Conservation (phyloP, 2,113 vertebrate genomes). For the Motacilla alba region DNA sequence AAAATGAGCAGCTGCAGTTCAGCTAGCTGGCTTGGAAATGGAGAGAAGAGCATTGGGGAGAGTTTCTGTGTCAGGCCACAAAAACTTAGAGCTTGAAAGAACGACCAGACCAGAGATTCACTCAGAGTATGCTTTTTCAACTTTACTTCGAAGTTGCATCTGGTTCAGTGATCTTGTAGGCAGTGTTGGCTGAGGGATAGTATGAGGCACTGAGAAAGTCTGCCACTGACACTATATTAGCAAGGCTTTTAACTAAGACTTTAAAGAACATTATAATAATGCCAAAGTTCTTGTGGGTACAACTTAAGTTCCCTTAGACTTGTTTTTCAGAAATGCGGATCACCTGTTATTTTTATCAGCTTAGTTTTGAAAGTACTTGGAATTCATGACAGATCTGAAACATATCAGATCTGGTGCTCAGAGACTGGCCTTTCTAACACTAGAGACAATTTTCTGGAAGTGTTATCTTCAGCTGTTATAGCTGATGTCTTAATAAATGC, state of each 20-base stretch:
- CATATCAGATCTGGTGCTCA: background rate
- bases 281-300: background rate
- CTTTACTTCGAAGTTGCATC: background rate
- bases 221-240: background rate
- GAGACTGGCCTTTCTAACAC: background rate
- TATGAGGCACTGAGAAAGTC: background rate
- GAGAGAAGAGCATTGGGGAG: background rate
- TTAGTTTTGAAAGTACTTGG: background rate
- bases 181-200: background rate
- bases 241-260: background rate
- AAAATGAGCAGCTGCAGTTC: background rate
- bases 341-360: background rate
- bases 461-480: background rate
- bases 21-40: background rate
- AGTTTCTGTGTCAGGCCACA: background rate
- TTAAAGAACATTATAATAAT: background rate
- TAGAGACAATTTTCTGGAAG: background rate
- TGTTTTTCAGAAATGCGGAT: background rate
- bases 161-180: background rate
- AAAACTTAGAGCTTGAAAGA: background rate
- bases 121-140: background rate
- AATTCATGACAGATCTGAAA: background rate
- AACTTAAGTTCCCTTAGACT: background rate
- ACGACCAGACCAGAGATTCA: fast-evolving
- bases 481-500: background rate